Percentiles rank a stretch among this genome's conserved stretches.
phyloP scores from a whole-genome alignment of 2,113 vertebrate genomes.

The Motacilla tschutschensis region DNA sequence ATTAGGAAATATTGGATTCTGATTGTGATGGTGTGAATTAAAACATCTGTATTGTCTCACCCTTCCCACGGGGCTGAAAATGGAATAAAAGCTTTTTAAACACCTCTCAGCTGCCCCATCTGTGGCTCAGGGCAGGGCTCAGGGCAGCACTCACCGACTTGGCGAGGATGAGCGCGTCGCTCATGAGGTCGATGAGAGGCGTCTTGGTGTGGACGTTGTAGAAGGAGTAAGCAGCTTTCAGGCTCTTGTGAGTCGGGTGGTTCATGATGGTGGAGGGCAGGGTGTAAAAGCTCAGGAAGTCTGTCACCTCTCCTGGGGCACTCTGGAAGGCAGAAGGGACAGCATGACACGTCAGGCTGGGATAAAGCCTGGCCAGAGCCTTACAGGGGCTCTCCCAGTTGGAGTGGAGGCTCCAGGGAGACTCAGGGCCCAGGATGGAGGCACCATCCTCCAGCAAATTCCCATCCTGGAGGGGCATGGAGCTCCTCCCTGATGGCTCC shows the following conservation, averaged over 20 bases:
- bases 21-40: background rate
- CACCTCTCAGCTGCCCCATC: background rate
- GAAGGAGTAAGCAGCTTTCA: conserved; percentile 98
- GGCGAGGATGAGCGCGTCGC: conserved; percentile 93
- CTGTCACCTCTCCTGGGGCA: conserved; percentile 84
- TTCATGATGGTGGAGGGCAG: conserved; percentile 99
- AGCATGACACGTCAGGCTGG: accelerated
- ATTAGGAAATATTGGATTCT: background rate
- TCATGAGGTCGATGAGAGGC: conserved; percentile 94
- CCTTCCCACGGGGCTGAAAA: background rate
- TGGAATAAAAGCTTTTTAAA: background rate
- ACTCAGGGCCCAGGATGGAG: background rate
- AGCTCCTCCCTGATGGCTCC: accelerated
- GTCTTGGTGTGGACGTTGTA: conserved; percentile 97
- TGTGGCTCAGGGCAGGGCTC: background rate
- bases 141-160: conserved; percentile 81
- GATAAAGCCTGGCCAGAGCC: background rate
- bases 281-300: conserved; percentile 96
- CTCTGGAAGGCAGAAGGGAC: conserved; percentile 69
- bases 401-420: background rate
- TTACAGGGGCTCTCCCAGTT: background rate
- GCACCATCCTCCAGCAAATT: background rate
- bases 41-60: background rate
- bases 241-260: conserved; percentile 93
- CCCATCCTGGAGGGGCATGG: background rate